Conservation (phyloP, 2,888 invertebrate genomes). For the Pycnomerus fuliginosus region DNA sequence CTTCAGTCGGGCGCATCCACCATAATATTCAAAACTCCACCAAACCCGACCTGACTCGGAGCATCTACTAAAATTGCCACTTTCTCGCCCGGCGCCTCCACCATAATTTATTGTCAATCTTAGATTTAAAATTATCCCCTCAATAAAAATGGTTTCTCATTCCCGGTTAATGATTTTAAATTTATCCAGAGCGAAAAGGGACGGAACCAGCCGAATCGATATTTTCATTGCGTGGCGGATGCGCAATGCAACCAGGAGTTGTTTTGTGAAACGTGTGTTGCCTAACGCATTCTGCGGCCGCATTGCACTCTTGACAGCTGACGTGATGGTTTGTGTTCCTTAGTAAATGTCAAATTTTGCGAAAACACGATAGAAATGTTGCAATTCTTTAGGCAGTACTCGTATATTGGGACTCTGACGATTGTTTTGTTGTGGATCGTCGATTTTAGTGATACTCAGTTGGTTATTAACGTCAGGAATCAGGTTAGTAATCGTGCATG, state of each 20-base stretch:
- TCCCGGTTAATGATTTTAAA: slow-evolving; percentile 5
- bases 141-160: slow-evolving; percentile 5
- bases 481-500: slow-evolving; percentile 43
- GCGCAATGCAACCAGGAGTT: slow-evolving; percentile 6
- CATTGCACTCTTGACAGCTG: slow-evolving; percentile 36
- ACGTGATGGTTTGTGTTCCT: slow-evolving; percentile 33
- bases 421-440: slow-evolving; percentile 32
- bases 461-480: slow-evolving; percentile 50
- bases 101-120: too few species aligned
- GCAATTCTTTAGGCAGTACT: too few species aligned
- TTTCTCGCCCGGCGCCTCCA: too few species aligned
- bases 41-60: too few species aligned
- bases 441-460: slow-evolving; percentile 39
- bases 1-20: too few species aligned
- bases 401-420: too few species aligned
- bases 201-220: slow-evolving; percentile 33
- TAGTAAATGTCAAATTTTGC: slow-evolving; percentile 26
- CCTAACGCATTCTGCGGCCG: slow-evolving; percentile 31
- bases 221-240: slow-evolving; percentile 11
- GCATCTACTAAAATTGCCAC: too few species aligned
- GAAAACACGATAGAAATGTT: slow-evolving; percentile 26
- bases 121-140: too few species aligned
- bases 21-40: too few species aligned
- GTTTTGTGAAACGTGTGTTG: slow-evolving; percentile 32
- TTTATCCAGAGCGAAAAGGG: slow-evolving; percentile 18